Evolutionary conservation across 1,140 invertebrate genomes (phyloP), one percentile per base, ranked within the genome.

Genomic region (Halesus radiatus): DNA sequence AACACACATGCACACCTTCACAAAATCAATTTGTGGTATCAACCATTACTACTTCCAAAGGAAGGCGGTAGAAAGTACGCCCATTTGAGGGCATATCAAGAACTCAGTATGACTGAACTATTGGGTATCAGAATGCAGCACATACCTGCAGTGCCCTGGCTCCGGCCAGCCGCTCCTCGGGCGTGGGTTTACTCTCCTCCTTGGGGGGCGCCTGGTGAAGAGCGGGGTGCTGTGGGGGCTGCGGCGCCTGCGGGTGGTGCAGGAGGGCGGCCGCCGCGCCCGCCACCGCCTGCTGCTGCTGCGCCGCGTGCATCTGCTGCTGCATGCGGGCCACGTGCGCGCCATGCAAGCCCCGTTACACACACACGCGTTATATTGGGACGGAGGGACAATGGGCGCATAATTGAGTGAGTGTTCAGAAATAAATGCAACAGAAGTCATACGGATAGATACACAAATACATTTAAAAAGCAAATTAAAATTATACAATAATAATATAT

Each of bases 291-390:
- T 86, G 87, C 58, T 88, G 77, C 64, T 85, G 85, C 77, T 86
- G 86, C 81, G 88, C 88, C 78, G 87, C 88, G 82, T 89, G 88
- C 84, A 89, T 89, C 86, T 91, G 90, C 88, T 91, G 90, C 90
- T 91, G 85, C 78, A 83, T 83, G 18, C 80, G 80, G 26, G 80
- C 80, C 72, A 83, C 82, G 75, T 83, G 82, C 66, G 80, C 77
- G 79, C 82, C 82, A 81, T 83, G 82, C 77, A 83, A 79, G 52
- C 70, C 70, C 70, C 45, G 23, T 26, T 45, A 45, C n/a, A 72
- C 32, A 72, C 32, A 72, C 37, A 72, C 45, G 68, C 68, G 68
- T 72, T 72, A 72, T 52, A 72, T 72, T 72, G 7, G 45, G 37
- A 18, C 13, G 26, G 54, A 20, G 58, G 13, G 20, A 60, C 58